Evolutionary conservation across 2,888 invertebrate genomes (phyloP), one percentile per base, ranked within the genome.

Genomic region (Megastigmus dorsalis): DNA sequence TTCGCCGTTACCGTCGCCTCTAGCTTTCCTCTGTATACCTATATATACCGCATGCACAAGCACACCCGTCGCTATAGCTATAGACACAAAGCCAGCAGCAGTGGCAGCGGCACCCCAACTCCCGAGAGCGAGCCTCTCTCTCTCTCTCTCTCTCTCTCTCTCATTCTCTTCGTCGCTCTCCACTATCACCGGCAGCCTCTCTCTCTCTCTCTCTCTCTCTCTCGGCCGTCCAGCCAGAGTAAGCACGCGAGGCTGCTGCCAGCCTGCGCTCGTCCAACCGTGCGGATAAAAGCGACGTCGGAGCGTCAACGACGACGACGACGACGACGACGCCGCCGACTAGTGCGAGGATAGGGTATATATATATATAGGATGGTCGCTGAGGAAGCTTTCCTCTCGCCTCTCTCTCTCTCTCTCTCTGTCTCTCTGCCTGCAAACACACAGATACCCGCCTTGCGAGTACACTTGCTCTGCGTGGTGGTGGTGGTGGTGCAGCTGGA

Each of bases 231-330:
- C 60, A 30, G n/a, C 30, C 33, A 33, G 63, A 48, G n/a, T n/a
- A n/a, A n/a, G 28, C 62, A 33, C 1, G 50, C 41, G 23, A 41
- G 10, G 15, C 43, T 1, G 48, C 36, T 33, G 69, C n/a, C n/a
- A n/a, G n/a, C n/a, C n/a, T n/a, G n/a, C n/a, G n/a, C 36, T 52
- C 74, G 57, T 38, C 69, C 65, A 33, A 57, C 57, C 72, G 68
- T 65, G 71, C 60, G 55, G 67, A 45, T 71, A 71, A 71, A 71
- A 71, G 55, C 62, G 38, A 59, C 33, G 36, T 38, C 41, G 57
- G 68, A 33, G 57, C 60, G 41, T 50, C 48, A 57, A 36, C 52
- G 57, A 57, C 67, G 13, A 18, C 54, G 26, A 9, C 54, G 20
- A 48, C 23, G 55, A 43, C 43, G 52, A 52, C 26, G 45, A 66